A percentile compares a stretch with the other conserved stretches of the same genome.
Conservation (phyloP, 2,797 vertebrate species). For the Chromis chromis region DNA sequence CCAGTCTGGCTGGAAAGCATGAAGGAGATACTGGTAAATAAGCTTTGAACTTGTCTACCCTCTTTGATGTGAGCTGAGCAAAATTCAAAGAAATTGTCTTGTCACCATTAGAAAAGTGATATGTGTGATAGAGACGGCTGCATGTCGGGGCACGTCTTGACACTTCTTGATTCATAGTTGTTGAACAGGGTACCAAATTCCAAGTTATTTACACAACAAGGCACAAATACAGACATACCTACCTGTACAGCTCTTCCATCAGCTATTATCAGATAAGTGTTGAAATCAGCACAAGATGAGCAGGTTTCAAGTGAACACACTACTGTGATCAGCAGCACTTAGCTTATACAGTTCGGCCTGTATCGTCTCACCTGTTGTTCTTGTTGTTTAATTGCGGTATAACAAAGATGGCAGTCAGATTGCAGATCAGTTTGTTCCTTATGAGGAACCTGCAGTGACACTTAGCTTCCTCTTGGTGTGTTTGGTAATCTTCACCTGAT, state of each 20-base stretch:
- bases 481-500: constrained; percentile 30
- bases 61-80: constrained; percentile 37
- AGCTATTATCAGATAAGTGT: constrained; percentile 5
- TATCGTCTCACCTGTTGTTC: constrained; percentile 29
- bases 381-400: neutral
- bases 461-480: constrained; percentile 16
- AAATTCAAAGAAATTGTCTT: constrained; percentile 21
- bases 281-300: constrained; percentile 5
- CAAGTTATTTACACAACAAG: constrained; percentile 30
- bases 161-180: constrained; percentile 15
- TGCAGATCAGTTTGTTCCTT: constrained; percentile 22
- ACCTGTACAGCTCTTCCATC: neutral
- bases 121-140: constrained; percentile 19
- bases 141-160: constrained; percentile 28
- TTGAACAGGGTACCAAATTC: constrained; percentile 27
- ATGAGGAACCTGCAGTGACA: constrained; percentile 26
- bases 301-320: constrained; percentile 7
- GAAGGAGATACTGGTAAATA: constrained; percentile 44
- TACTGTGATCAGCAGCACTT: neutral
- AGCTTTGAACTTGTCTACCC: constrained; percentile 23
- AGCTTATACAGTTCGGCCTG: constrained; percentile 7
- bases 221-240: neutral
- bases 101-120: constrained; percentile 25
- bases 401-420: constrained; percentile 23
- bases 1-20: constrained; percentile 49